phyloP scores from a whole-genome alignment of 2,888 invertebrate species.

The Priocnemis perturbator region DNA sequence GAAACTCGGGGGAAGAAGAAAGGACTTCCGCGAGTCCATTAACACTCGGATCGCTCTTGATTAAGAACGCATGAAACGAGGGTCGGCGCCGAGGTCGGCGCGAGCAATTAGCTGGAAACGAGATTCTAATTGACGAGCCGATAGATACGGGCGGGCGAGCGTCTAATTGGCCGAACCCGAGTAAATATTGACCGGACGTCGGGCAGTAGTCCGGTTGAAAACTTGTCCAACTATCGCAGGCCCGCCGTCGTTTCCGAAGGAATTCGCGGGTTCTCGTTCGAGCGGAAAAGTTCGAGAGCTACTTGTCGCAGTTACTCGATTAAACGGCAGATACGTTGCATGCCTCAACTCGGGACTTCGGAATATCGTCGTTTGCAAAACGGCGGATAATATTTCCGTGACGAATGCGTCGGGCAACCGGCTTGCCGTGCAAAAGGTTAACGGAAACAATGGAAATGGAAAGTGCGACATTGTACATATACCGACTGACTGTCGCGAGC shows the following conservation, averaged over 20 bases:
- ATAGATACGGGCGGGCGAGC: slow-evolving; percentile 32
- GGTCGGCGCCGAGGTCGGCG: slow-evolving; percentile 2
- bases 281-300: too few species aligned
- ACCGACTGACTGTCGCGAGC: too few species aligned
- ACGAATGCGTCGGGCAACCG: slow-evolving; percentile 10
- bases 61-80: slow-evolving; percentile 25
- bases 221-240: too few species aligned
- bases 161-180: slow-evolving; percentile 46
- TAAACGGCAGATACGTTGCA: too few species aligned
- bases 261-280: too few species aligned
- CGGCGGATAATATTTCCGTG: slow-evolving; percentile 33
- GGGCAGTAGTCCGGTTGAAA: slow-evolving; percentile 26
- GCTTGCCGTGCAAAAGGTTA: slow-evolving; percentile 2
- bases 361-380: slow-evolving; percentile 12
- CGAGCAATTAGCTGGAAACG: slow-evolving; percentile 49
- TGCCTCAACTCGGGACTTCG: too few species aligned
- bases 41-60: slow-evolving; percentile 31
- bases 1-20: slow-evolving; percentile 11
- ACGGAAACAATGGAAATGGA: too few species aligned
- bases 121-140: slow-evolving; percentile 49
- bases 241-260: too few species aligned
- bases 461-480: too few species aligned
- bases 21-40: slow-evolving; percentile 40
- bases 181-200: slow-evolving; percentile 23
- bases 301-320: too few species aligned